Evolutionary conservation across 2,113 vertebrate genomes (phyloP).

Genomic region (Microcebus lehilahytsara): DNA sequence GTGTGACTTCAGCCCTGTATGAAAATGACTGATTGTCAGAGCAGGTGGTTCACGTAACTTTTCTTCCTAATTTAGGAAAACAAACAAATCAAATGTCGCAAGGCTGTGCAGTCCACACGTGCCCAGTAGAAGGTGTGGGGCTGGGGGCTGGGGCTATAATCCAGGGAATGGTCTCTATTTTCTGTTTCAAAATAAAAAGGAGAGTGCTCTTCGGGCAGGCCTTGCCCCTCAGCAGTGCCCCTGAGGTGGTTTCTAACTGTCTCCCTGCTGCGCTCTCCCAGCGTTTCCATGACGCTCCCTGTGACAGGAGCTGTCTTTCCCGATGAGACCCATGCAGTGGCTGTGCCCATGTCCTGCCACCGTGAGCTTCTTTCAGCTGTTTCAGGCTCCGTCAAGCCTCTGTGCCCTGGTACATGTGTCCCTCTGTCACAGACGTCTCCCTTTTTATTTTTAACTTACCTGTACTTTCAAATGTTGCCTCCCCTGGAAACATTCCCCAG

Average conservation of each 20-base stretch:
- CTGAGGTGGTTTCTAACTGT: neutral
- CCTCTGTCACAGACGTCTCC: neutral
- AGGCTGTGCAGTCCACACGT: neutral
- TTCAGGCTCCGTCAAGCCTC: neutral
- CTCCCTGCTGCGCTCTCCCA: neutral
- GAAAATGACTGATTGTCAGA: neutral
- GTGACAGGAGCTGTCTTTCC: neutral
- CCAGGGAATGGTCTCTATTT: neutral
- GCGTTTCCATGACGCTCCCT: neutral
- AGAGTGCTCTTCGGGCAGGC: neutral
- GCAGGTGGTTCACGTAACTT: neutral
- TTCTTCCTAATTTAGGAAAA: neutral
- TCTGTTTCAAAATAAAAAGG: neutral
- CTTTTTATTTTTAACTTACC: neutral
- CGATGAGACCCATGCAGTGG: neutral
- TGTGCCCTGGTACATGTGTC: accelerated
- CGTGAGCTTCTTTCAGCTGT: neutral
- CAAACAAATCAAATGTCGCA: neutral
- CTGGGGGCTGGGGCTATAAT: too few species aligned
- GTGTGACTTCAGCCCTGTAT: neutral
- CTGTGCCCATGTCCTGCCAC: too few species aligned
- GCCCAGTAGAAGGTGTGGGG: neutral
- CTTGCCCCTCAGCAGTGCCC: too few species aligned
- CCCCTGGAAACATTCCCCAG: too few species aligned
- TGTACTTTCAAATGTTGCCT: too few species aligned